These are phyloP conservation scores for Aurelia sp. DNA, from an alignment of 30 jellyfish, hydroid and myxozoan species.

Conservation along the genomic window DNA sequence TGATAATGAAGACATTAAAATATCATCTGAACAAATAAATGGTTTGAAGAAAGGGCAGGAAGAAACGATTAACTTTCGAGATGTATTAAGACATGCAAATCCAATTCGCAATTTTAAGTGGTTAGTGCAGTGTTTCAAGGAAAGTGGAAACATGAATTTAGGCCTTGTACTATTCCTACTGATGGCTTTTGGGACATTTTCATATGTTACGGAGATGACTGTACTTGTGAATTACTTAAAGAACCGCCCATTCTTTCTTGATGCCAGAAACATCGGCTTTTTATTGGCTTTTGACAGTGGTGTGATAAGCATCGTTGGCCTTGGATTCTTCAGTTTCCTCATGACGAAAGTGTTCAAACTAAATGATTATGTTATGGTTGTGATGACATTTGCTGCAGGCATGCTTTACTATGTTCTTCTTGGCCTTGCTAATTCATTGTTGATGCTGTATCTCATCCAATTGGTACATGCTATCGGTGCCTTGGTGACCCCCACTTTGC, in stretches of 20 bases:
- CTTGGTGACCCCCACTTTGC: neutral
- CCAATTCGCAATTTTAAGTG: neutral
- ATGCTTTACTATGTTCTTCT: neutral
- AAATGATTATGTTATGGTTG: neutral
- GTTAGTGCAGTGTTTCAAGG: neutral
- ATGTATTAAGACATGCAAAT: neutral
- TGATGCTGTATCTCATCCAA: slow-evolving; percentile 14
- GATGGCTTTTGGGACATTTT: neutral
- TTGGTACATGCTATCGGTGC: neutral
- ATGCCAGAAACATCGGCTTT: neutral
- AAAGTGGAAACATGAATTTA: neutral
- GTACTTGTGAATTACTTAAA: slow-evolving; percentile 1
- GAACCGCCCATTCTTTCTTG: slow-evolving; percentile 5
- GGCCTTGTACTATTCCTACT: neutral
- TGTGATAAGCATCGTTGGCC: neutral
- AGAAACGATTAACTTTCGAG: neutral
- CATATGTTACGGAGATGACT: slow-evolving; percentile 5
- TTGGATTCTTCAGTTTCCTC: neutral
- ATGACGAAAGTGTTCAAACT: neutral
- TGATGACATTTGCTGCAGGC: neutral
- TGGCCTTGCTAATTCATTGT: slow-evolving; percentile 1
- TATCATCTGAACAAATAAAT: neutral
- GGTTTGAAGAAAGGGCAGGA: neutral
- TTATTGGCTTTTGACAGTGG: slow-evolving; percentile 12
- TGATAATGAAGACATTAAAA: neutral